phyloP scores from a whole-genome alignment of 2,888 invertebrate genomes.

The Byasa hedistus region DNA sequence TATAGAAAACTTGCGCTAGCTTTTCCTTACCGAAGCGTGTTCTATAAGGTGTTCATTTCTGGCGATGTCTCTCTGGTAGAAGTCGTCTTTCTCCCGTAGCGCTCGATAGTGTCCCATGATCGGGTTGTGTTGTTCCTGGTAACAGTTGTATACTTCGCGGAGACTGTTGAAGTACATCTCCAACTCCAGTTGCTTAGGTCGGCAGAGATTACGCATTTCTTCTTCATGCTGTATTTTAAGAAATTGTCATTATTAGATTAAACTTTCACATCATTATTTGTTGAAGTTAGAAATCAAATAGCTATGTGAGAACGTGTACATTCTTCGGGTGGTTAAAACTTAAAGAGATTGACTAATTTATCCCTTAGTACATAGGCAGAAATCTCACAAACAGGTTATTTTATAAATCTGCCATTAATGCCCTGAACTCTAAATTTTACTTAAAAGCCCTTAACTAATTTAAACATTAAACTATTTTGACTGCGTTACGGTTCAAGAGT shows the following conservation, averaged over 20 bases:
- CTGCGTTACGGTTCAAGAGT: background rate
- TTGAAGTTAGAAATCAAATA: too few relatives aligned
- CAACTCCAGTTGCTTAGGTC: slow-evolving; percentile 65
- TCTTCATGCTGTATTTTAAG: slow-evolving; percentile 58
- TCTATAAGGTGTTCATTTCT: slow-evolving; percentile 64
- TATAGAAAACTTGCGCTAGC: too few relatives aligned
- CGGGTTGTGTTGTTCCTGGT: slow-evolving; percentile 66
- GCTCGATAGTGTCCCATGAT: slow-evolving; percentile 68
- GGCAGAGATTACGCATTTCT: slow-evolving; percentile 61
- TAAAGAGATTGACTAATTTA: too few relatives aligned
- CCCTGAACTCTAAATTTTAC: too few relatives aligned
- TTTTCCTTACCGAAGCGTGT: slow-evolving; percentile 51
- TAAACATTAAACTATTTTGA: too few relatives aligned
- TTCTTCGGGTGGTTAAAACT: too few relatives aligned
- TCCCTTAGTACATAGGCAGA: too few relatives aligned
- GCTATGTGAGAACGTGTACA: too few relatives aligned
- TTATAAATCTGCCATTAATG: too few relatives aligned
- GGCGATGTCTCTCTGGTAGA: slow-evolving; percentile 74
- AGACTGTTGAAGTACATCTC: slow-evolving; percentile 65
- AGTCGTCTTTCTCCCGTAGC: slow-evolving; percentile 70
- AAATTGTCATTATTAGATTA: background rate
- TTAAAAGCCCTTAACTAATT: too few relatives aligned
- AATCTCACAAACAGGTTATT: too few relatives aligned
- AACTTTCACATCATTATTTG: background rate
- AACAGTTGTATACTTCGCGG: slow-evolving; percentile 59